Base-by-base conservation (phyloP, 2,113 vertebrate genomes). In the Dromas ardeola region DNA sequence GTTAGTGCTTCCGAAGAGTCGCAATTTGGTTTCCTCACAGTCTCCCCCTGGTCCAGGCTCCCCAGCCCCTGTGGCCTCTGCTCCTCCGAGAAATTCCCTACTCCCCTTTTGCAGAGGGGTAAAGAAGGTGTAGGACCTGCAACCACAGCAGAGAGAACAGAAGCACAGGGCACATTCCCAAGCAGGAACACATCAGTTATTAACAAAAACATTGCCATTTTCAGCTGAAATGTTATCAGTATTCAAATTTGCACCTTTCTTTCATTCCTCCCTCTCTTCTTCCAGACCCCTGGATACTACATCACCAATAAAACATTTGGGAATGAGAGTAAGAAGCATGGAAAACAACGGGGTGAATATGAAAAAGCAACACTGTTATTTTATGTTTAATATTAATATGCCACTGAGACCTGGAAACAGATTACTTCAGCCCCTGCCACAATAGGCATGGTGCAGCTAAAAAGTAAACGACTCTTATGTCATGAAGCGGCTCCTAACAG, bases 51-150 rank as follows among this genome's bases (percentile, higher is more conserved):
- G 13, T 47, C 29, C 74, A 6, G 5, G 13, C 26, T 77, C 18
- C 55, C 38, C 38, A 82, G 12, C 22, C 66, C 2, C 0, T 1
- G 4, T 23, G 14, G 40, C 15, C 36, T 61, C 25, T 36, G 21
- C 15, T 72, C 10, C 66, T 12, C 42, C 0, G 1, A 65, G n/a
- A 85, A 17, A 27, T 73, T 36, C 19, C n/a, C 11, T 45, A 18
- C 19, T 73, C 13, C 49, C 21, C 38, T 83, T 20, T 8, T 6
- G 29, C 32, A 43, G 43, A 72, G 43, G 52, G 15, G 19, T 70
- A 61, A 56, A 4, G 19, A 53, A 8, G 9, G 8, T 53, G 11
- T 36, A 66, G 10, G 11, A 70, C 15, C 45, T 11, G 9, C 0
- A 16, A 23, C 30, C 50, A 16, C 0, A 4, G 50, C 34, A 86